Conservation (phyloP, 2,113 vertebrate species). For the Electrona antarctica region DNA sequence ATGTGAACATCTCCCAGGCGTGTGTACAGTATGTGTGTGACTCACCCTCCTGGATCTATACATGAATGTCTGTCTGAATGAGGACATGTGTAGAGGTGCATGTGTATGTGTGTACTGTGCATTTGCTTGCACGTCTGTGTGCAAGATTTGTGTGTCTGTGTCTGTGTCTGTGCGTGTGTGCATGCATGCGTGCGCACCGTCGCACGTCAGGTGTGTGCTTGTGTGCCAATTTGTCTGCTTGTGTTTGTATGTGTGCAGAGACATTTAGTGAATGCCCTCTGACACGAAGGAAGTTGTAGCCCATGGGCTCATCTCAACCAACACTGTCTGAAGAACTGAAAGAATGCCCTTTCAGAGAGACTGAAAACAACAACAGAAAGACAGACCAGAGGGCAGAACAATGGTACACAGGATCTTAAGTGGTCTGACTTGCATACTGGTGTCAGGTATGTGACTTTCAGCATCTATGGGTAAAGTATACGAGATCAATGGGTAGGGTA, state of each 20-base stretch:
- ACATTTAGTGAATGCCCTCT: background rate
- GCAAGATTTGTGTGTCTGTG: background rate
- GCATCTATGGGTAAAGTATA: too few relatives aligned
- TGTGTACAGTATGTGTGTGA: too few relatives aligned
- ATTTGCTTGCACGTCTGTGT: background rate
- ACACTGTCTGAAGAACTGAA: background rate
- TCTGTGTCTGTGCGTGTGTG: constrained; percentile 4
- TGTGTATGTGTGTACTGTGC: background rate
- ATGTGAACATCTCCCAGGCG: background rate
- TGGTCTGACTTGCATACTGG: constrained; percentile 1
- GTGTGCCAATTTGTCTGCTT: background rate
- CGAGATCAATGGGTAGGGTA: too few relatives aligned
- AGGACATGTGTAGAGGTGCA: background rate
- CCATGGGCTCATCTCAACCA: background rate
- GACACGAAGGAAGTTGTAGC: constrained; percentile 8
- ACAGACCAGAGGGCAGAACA: background rate
- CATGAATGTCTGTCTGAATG: background rate
- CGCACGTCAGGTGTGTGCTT: background rate
- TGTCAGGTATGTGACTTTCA: too few relatives aligned
- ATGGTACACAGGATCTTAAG: constrained; percentile 16
- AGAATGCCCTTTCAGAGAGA: background rate
- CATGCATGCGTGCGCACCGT: background rate
- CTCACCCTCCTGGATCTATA: too few relatives aligned
- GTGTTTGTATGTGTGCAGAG: constrained; percentile 1
- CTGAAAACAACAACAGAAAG: background rate